Evolutionary conservation across 1,140 invertebrate species (phyloP).

Genomic region (Zaprionus nigranus): DNA sequence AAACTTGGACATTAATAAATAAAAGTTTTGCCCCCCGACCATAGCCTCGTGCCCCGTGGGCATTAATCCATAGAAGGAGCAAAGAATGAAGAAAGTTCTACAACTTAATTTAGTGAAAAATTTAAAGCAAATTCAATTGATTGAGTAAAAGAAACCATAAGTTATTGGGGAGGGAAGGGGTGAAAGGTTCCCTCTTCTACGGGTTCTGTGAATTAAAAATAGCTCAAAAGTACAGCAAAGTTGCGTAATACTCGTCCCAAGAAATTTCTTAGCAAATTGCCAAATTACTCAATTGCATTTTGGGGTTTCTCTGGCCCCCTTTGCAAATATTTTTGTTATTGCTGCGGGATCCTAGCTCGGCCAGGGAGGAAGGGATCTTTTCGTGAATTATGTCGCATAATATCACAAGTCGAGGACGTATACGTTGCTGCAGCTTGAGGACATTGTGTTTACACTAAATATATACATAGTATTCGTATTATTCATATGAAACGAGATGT

Average conservation of each 20-base stretch:
- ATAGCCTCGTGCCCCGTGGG: background rate
- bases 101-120: constrained; percentile 68
- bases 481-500: background rate
- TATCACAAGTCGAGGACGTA: constrained; percentile 50
- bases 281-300: constrained; percentile 19
- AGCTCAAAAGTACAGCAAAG: constrained; percentile 40
- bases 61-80: constrained; percentile 31
- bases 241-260: background rate
- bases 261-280: constrained; percentile 16
- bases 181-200: background rate
- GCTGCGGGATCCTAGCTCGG: background rate
- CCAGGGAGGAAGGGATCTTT: background rate
- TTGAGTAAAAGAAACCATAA: constrained; percentile 31
- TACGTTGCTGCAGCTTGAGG: constrained; percentile 8
- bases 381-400: constrained; percentile 9
- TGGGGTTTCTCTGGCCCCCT: background rate
- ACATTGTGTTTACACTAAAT: constrained; percentile 7
- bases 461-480: background rate
- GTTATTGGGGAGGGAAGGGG: background rate
- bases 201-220: background rate
- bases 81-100: constrained; percentile 41
- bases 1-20: constrained; percentile 76
- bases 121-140: constrained; percentile 65
- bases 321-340: background rate
- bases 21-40: constrained; percentile 48